Evolutionary conservation across 2,888 invertebrate species (phyloP).

Genomic region (Cyclophora punctaria): DNA sequence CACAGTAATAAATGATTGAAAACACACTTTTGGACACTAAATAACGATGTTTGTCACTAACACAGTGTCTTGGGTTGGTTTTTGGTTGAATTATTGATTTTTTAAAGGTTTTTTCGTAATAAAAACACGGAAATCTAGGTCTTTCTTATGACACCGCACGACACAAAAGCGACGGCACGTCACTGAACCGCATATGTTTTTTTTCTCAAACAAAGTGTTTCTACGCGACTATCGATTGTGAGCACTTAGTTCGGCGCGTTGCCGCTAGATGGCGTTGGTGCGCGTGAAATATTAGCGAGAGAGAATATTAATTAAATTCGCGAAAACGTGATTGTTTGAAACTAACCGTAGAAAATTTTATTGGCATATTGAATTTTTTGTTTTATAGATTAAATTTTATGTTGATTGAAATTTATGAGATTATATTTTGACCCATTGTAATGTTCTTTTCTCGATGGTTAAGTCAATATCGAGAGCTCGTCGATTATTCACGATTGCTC

Average conservation of each 20-base stretch:
- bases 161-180: slow-evolving; percentile 57
- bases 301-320: slow-evolving; percentile 30
- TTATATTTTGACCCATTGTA: not conserved
- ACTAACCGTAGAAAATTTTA: slow-evolving; percentile 47
- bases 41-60: slow-evolving; percentile 1
- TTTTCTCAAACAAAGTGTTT: slow-evolving; percentile 30
- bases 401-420: slow-evolving; percentile 33
- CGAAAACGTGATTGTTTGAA: slow-evolving; percentile 21
- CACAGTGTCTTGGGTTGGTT: not conserved
- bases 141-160: slow-evolving; percentile 32
- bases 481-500: too few species aligned
- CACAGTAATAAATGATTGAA: slow-evolving; percentile 15
- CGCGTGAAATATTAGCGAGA: slow-evolving; percentile 32
- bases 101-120: slow-evolving; percentile 8
- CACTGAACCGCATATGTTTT: slow-evolving; percentile 66
- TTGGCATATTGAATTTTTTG: slow-evolving; percentile 37
- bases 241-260: slow-evolving; percentile 24
- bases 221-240: slow-evolving; percentile 50
- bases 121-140: slow-evolving; percentile 12
- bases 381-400: slow-evolving; percentile 32
- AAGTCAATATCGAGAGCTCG: too few species aligned
- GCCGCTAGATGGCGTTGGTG: slow-evolving; percentile 41
- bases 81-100: not conserved
- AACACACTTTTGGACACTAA: slow-evolving; percentile 15
- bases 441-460: too few species aligned